These are phyloP conservation scores for Trachymyrmex cornetzi DNA, from an alignment of 1,140 invertebrate species.

Conservation along the genomic window DNA sequence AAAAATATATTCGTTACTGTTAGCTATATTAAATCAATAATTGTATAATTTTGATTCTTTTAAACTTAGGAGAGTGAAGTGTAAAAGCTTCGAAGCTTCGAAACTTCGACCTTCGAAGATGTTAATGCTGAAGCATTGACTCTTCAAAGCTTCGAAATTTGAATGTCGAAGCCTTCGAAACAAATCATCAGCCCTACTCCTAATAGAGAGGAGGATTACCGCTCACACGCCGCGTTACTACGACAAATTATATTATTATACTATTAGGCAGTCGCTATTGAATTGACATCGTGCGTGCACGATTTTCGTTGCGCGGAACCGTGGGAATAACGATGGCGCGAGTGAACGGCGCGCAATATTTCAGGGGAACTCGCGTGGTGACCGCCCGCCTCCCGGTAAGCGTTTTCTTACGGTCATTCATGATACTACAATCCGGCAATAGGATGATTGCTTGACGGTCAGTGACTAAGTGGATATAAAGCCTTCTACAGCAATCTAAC, in stretches of 20 bases:
- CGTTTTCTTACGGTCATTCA: conserved; percentile 85
- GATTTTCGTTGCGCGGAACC: conserved; percentile 69
- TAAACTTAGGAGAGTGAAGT: no score
- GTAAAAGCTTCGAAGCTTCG: no score
- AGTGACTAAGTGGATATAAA: conserved; percentile 85
- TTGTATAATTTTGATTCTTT: no score
- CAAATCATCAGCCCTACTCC: neutral
- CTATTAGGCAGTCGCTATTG: no score
- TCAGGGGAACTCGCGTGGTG: conserved; percentile 77
- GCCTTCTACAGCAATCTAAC: conserved; percentile 84
- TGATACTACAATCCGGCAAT: conserved; percentile 83
- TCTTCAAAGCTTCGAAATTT: no score
- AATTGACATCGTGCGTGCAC: neutral
- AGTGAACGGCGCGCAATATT: conserved; percentile 73
- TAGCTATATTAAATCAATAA: no score
- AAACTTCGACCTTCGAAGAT: no score
- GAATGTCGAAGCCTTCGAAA: no score
- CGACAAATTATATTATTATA: neutral
- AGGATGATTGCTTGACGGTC: conserved; percentile 84
- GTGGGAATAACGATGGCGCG: conserved; percentile 73
- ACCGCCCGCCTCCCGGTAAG: conserved; percentile 74
- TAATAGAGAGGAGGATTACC: conserved; percentile 6
- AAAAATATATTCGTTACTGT: no score
- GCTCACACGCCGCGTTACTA: neutral
- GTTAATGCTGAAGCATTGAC: no score